Base-by-base conservation (phyloP, 1,140 invertebrate genomes). In the Dendroctonus ponderosae region DNA sequence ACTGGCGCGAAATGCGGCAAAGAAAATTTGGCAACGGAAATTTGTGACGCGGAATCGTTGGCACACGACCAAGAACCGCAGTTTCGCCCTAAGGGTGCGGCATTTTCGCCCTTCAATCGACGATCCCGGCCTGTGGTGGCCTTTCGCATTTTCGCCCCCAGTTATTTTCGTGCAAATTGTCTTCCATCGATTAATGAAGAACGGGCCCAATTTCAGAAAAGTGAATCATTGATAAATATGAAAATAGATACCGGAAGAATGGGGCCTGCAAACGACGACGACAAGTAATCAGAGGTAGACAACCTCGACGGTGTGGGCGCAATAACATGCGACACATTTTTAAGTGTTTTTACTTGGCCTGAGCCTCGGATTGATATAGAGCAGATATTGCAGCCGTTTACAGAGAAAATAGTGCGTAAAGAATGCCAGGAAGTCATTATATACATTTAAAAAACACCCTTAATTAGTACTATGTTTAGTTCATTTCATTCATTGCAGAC, bases 161-260 rank as follows among this genome's bases (percentile, higher is more conserved):
- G 26, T 26, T 26, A 26, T 2, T 26, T 26, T 26, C 26, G 26
- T 26, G 26, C 26, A 26, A 3, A 26, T 26, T 26, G 1, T 26
- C 26, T 1, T 26, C 26, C 26, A 26, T 26, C 26, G 26, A 26
- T 26, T 26, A 3, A 26, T 26, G 26, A 26, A 3, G 26, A 26
- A 26, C 26, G 26, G 26, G 26, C 26, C 26, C 26, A 3, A 26
- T 3, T 26, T 3, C 26, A 26, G 26, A 26, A 26, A 26, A 26
- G 26, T 26, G 26, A 26, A 26, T 26, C 26, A 26, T 6, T 41
- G 56, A 51, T 41, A 62, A 48, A 52, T 65, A 65, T 65, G 56
- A 57, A 65, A 65, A 65, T 65, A 56, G 62, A 65, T 65, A 56
- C 62, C 51, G 62, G 62, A 65, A 65, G 62, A 65, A 65, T 54